Base-by-base conservation (phyloP, 2,797 vertebrate genomes). In the Balearica regulorum region DNA sequence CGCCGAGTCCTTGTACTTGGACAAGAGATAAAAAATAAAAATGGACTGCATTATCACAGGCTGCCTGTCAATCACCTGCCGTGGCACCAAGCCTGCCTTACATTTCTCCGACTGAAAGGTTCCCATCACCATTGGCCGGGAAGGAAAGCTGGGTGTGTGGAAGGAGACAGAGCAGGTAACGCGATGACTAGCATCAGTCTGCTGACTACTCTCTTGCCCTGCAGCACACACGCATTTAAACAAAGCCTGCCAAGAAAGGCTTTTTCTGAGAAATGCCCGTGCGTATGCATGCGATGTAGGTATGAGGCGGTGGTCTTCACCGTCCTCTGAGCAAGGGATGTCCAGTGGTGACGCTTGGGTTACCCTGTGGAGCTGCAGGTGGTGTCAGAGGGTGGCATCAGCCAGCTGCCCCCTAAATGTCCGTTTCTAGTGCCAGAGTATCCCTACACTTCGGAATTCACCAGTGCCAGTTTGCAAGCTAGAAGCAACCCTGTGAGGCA, bases 1-100 rank as follows among this genome's bases (percentile, higher is more conserved):
- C 95, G 89, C 95, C 90, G 71, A 91, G 92, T 91, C 89, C 96
- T 97, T 97, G 95, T 95, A 96, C 95, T 92, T 90, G 93, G 57
- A 87, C 44, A 46, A 90, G 96, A 95, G 92, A 93, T 84, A 94
- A 94, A 84, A 83, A 57, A 95, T 92, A 81, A 81, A 94, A 96
- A 92, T 82, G 94, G 94, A 96, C 94, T 97, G 94, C 84, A 78
- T 96, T 95, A 96, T 94, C 89, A 51, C 70, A 51, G 70, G 39
- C 77, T 82, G 85, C 54, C 84, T 96, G 92, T 93, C 97, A 94
- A 25, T 96, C 96, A 97, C 51, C 83, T 46, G 46, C 65, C 7
- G 5, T 16, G 62, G 72, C 90, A 71, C 58, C 64, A 16, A 76
- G 66, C 19, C 60, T 92, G 58, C 54, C 46, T 80, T 9, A 1